These are phyloP conservation scores for Stenurella melanura DNA, from an alignment of 2,888 invertebrate genomes.

Conservation along the genomic window DNA sequence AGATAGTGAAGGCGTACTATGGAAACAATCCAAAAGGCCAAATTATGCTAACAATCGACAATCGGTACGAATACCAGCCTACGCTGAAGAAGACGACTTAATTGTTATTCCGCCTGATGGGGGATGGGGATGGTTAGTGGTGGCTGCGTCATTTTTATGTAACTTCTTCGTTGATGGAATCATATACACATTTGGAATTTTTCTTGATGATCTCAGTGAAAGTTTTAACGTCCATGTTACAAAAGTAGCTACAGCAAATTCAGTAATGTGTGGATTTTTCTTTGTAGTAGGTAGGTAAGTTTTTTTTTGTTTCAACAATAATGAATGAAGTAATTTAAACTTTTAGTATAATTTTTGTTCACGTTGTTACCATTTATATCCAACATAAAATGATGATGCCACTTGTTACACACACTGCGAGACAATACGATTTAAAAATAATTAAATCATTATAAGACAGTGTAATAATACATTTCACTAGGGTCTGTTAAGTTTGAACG, in stretches of 20 bases:
- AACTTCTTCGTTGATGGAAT: constrained; percentile 78
- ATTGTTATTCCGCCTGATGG: constrained; percentile 76
- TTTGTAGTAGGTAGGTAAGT: constrained; percentile 63
- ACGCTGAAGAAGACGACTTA: constrained; percentile 57
- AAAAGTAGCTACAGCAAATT: constrained; percentile 62
- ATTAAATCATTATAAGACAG: too few species aligned
- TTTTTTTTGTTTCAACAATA: background rate
- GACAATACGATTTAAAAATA: too few species aligned
- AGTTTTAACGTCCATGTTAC: constrained; percentile 60
- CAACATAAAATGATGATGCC: too few species aligned
- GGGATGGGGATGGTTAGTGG: constrained; percentile 79
- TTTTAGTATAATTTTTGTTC: too few species aligned
- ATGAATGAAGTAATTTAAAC: background rate
- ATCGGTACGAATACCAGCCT: background rate
- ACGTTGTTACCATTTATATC: too few species aligned
- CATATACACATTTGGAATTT: constrained; percentile 77
- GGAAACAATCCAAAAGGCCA: constrained; percentile 1
- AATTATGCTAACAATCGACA: background rate
- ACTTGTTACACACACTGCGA: too few species aligned
- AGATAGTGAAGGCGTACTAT: background rate
- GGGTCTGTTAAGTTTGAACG: too few species aligned
- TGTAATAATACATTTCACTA: too few species aligned
- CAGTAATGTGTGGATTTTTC: constrained; percentile 66
- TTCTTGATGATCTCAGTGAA: constrained; percentile 70
- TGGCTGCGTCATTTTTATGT: constrained; percentile 75